Evolutionary conservation across 2,113 vertebrate genomes (phyloP).

Genomic region (Scophthalmus maximus): DNA sequence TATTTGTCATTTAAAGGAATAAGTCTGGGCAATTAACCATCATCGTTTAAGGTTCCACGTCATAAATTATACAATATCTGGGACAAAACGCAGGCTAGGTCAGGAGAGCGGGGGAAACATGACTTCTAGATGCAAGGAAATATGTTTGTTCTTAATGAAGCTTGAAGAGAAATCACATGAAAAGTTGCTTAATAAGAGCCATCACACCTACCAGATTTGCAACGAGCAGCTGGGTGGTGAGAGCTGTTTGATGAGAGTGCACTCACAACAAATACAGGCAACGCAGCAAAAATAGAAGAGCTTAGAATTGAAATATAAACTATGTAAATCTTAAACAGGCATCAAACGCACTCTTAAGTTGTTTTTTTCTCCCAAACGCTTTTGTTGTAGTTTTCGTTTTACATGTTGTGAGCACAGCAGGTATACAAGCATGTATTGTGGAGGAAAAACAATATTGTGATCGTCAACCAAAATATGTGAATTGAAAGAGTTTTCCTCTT

Average conservation of each 20-base stretch:
- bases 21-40: constrained; percentile 2
- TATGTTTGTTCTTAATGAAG: constrained; percentile 35
- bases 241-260: constrained; percentile 28
- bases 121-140: constrained; percentile 7
- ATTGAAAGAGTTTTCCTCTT: neutral
- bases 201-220: constrained; percentile 24
- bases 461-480: constrained; percentile 29
- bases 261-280: constrained; percentile 34
- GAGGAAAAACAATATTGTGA: constrained; percentile 38
- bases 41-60: constrained; percentile 6
- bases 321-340: neutral
- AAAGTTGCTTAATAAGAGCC: constrained; percentile 19
- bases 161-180: constrained; percentile 17
- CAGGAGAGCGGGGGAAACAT: neutral
- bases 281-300: constrained; percentile 45
- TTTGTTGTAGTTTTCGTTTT: constrained; percentile 49
- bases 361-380: constrained; percentile 51
- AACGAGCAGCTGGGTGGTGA: constrained; percentile 20
- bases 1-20: constrained; percentile 7
- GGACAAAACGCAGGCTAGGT: neutral
- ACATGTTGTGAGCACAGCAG: constrained; percentile 40
- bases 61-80: constrained; percentile 8
- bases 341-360: no score
- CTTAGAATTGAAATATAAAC: constrained; percentile 24
- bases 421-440: constrained; percentile 46